Conservation (phyloP, 1,140 invertebrate genomes). For the Zaprionus ghesquierei region DNA sequence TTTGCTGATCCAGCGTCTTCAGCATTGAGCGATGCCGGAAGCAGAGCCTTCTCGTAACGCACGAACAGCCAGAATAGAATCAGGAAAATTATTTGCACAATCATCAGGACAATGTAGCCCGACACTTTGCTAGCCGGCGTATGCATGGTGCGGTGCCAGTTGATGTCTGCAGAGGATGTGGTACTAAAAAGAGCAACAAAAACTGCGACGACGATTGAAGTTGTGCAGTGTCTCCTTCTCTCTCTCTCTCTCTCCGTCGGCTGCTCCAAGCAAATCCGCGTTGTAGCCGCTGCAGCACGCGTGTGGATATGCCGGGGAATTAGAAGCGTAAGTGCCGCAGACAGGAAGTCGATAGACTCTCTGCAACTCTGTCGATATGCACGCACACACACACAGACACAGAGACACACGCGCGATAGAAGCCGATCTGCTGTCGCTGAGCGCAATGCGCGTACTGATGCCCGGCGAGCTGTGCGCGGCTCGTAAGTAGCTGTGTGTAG, state of each 20-base stretch:
- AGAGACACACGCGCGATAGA: neutral
- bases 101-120: conserved; percentile 77
- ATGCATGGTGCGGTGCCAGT: conserved; percentile 62
- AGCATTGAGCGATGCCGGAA: conserved; percentile 52
- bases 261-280: conserved; percentile 51
- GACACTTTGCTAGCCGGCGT: conserved; percentile 69
- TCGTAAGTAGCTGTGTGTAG: conserved; percentile 60
- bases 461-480: conserved; percentile 45
- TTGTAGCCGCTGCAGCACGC: conserved; percentile 62
- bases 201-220: neutral
- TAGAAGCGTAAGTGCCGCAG: conserved; percentile 52
- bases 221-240: neutral
- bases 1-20: conserved; percentile 73
- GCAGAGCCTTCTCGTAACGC: conserved; percentile 77
- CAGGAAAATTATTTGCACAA: conserved; percentile 82
- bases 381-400: conserved; percentile 7
- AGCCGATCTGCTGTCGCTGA: conserved; percentile 68
- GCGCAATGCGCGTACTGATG: conserved; percentile 71
- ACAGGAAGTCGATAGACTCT: conserved; percentile 54
- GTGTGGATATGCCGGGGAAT: conserved; percentile 50
- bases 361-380: conserved; percentile 13
- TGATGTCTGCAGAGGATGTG: neutral
- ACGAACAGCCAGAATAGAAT: conserved; percentile 81
- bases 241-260: neutral
- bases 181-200: conserved; percentile 6